Evolutionary conservation across 2,113 vertebrate genomes (phyloP).

Genomic region (Dendrocopos noguchii): DNA sequence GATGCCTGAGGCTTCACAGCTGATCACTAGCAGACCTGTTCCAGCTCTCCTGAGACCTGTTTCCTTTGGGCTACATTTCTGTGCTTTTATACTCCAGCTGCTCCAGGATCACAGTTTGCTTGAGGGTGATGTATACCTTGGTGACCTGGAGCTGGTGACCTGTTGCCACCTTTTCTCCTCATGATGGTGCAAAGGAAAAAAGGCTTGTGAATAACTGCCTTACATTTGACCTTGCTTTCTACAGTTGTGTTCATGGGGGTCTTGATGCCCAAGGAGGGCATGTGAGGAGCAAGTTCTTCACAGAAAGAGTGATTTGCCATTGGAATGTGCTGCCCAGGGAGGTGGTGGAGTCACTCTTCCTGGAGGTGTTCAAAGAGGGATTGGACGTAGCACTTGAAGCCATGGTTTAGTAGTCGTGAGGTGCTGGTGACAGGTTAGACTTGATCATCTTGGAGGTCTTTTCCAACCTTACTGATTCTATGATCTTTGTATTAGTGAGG

Average conservation of each 20-base stretch:
- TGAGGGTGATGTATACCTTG: not conserved
- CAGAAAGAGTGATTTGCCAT: too few relatives aligned
- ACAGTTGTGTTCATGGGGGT: not conserved
- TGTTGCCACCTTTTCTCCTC: not conserved
- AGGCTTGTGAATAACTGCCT: not conserved
- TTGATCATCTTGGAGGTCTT: too few relatives aligned
- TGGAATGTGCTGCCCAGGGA: too few relatives aligned
- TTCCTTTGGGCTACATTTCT: not conserved
- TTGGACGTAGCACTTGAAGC: too few relatives aligned
- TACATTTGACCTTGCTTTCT: not conserved
- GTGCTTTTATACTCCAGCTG: not conserved
- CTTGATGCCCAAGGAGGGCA: not conserved
- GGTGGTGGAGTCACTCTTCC: too few relatives aligned
- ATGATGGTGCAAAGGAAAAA: not conserved
- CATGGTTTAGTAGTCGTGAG: too few relatives aligned
- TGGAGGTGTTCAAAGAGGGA: too few relatives aligned
- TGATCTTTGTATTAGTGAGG: not conserved
- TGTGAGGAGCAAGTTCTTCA: not conserved
- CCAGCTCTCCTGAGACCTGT: not conserved
- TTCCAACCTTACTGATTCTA: too few relatives aligned
- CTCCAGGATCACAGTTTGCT: not conserved
- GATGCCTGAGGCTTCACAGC: not conserved
- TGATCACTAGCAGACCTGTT: not conserved
- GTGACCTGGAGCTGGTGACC: not conserved
- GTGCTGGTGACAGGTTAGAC: too few relatives aligned